Evolutionary conservation across 2,888 invertebrate species (phyloP).

Genomic region (Catocala nupta): DNA sequence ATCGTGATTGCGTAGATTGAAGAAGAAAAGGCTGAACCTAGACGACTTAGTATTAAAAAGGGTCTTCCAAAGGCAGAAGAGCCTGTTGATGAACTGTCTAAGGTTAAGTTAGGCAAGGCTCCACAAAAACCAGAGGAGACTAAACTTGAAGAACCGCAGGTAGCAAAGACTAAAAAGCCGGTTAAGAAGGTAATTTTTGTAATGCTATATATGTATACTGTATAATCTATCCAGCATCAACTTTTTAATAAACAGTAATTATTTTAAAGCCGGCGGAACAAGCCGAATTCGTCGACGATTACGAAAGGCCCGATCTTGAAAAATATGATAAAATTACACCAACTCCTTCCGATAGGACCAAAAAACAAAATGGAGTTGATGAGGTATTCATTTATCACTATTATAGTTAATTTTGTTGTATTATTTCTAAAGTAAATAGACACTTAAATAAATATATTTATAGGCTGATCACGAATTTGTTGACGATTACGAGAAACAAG

Average conservation of each 20-base stretch:
- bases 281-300: constrained; percentile 89
- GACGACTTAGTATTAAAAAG: constrained; percentile 77
- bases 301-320: constrained; percentile 91
- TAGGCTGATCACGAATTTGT: constrained; percentile 83
- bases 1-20: constrained; percentile 61
- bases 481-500: constrained; percentile 92
- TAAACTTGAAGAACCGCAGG: constrained; percentile 74
- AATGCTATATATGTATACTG: neutral
- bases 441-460: constrained; percentile 44
- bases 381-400: constrained; percentile 63
- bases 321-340: constrained; percentile 89
- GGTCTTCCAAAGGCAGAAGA: constrained; percentile 78
- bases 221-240: neutral
- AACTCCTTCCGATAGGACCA: constrained; percentile 74
- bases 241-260: neutral
- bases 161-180: constrained; percentile 74
- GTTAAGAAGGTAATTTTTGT: constrained; percentile 72
- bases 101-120: constrained; percentile 76
- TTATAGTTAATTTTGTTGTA: neutral
- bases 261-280: constrained; percentile 77
- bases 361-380: constrained; percentile 80
- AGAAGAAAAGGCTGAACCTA: constrained; percentile 71
- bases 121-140: constrained; percentile 75
- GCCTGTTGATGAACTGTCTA: constrained; percentile 78
- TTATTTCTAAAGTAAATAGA: constrained; percentile 7